phyloP scores from a whole-genome alignment of 2,888 invertebrate genomes.

The Caenorhabditis sp. region DNA sequence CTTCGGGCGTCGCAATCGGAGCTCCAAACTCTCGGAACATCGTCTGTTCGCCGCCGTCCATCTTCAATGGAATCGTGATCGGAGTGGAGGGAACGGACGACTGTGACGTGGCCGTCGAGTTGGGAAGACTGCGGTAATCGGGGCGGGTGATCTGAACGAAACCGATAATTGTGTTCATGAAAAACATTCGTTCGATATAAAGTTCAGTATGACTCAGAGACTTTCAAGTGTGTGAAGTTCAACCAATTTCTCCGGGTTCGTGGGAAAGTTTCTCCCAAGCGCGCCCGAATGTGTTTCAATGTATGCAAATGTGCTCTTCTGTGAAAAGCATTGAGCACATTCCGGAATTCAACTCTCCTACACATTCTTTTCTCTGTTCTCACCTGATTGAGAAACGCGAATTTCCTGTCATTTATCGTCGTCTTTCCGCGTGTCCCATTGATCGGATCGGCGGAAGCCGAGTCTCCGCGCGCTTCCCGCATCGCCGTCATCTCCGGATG shows the following conservation, averaged over 20 bases:
- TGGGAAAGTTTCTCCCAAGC: too few relatives aligned
- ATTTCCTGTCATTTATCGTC: constrained; percentile 46
- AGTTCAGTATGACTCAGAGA: too few relatives aligned
- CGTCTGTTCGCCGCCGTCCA: constrained; percentile 7
- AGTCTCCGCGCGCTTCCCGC: constrained; percentile 35
- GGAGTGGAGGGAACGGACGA: constrained; percentile 46
- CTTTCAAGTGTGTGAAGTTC: too few relatives aligned
- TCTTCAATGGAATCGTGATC: constrained; percentile 16
- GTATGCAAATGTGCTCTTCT: too few relatives aligned
- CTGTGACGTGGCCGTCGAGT: constrained; percentile 32
- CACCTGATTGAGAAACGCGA: constrained; percentile 53
- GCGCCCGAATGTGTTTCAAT: too few relatives aligned
- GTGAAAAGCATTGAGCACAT: neutral
- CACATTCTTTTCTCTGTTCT: neutral
- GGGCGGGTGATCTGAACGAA: constrained; percentile 58
- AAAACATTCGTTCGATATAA: too few relatives aligned
- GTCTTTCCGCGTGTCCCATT: constrained; percentile 16
- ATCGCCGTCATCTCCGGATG: constrained; percentile 50
- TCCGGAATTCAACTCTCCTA: neutral
- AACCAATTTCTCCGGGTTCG: too few relatives aligned
- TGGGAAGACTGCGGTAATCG: constrained; percentile 54
- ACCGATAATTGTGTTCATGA: too few relatives aligned
- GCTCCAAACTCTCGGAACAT: constrained; percentile 46
- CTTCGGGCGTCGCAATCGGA: constrained; percentile 55
- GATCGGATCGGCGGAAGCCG: constrained; percentile 36